Conservation (phyloP, 2,888 invertebrate species). For the Eudasyphora cyanicolor region DNA sequence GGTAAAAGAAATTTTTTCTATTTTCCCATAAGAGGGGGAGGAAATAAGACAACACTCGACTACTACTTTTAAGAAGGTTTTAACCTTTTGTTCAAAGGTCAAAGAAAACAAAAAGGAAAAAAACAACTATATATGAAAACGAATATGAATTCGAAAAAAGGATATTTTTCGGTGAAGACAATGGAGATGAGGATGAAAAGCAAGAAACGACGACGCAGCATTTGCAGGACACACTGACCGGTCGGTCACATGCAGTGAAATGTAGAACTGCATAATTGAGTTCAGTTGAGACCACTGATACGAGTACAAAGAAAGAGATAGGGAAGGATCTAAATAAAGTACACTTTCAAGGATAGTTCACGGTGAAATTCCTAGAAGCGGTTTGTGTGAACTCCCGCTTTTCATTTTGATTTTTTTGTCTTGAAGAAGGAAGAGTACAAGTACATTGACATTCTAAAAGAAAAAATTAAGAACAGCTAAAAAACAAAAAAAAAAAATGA, state of each 20-base stretch:
- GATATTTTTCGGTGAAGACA: no score
- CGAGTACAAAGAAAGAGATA: slow-evolving; percentile 19
- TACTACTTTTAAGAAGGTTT: background rate
- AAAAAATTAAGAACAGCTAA: slow-evolving; percentile 38
- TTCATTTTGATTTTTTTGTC: background rate
- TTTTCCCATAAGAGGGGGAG: background rate
- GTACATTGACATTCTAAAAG: slow-evolving; percentile 15
- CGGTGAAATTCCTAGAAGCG: slow-evolving; percentile 7
- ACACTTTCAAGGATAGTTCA: background rate
- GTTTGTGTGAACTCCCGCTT: no score
- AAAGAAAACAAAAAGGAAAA: background rate
- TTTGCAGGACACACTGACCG: slow-evolving; percentile 38
- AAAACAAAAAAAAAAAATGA: slow-evolving; percentile 6
- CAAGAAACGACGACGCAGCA: background rate
- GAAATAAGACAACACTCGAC: background rate
- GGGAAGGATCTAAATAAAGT: background rate
- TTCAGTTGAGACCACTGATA: background rate
- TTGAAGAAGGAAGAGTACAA: slow-evolving; percentile 16
- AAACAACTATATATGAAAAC: background rate
- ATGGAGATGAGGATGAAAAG: background rate
- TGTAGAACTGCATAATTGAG: slow-evolving; percentile 54
- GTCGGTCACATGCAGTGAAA: slow-evolving; percentile 51
- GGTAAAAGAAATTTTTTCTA: background rate
- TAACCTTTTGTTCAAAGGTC: slow-evolving; percentile 12
- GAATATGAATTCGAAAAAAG: background rate